Evolutionary conservation across 1,140 invertebrate genomes (phyloP).

Genomic region (Araneus ventricosus): DNA sequence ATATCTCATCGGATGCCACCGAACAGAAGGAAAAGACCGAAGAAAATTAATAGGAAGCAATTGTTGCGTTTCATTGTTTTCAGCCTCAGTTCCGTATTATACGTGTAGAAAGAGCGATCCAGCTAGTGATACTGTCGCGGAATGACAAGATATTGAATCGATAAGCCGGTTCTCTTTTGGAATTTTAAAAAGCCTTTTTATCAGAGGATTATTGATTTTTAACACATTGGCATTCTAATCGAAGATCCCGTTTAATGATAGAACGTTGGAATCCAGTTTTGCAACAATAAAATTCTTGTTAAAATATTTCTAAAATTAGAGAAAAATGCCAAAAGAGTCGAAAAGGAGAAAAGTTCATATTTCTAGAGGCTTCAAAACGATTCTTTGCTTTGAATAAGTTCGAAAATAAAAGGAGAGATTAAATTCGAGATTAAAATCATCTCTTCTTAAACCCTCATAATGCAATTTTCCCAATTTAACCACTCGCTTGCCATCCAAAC

Average conservation of each 20-base stretch:
- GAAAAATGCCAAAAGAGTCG: no score
- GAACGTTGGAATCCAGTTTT: no score
- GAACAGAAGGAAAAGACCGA: not conserved
- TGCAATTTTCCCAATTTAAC: no score
- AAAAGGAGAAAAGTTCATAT: no score
- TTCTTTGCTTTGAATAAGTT: no score
- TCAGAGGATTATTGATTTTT: not conserved
- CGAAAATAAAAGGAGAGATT: no score
- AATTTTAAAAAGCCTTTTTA: not conserved
- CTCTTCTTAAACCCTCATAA: no score
- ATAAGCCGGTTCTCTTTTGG: not conserved
- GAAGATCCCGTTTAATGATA: not conserved
- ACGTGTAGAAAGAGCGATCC: not conserved
- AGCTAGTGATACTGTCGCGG: not conserved
- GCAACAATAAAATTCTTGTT: no score
- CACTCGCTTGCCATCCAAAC: no score
- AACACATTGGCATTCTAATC: not conserved
- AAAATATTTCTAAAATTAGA: no score
- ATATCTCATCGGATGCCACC: not conserved
- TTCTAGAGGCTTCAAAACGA: no score
- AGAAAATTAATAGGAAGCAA: constrained; percentile 25
- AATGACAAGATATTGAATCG: not conserved
- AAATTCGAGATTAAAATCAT: no score
- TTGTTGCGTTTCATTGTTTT: not conserved
- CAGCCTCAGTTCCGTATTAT: not conserved